Base-by-base conservation (phyloP, 2,797 vertebrate species). In the Tenualosa thibaudeaui region DNA sequence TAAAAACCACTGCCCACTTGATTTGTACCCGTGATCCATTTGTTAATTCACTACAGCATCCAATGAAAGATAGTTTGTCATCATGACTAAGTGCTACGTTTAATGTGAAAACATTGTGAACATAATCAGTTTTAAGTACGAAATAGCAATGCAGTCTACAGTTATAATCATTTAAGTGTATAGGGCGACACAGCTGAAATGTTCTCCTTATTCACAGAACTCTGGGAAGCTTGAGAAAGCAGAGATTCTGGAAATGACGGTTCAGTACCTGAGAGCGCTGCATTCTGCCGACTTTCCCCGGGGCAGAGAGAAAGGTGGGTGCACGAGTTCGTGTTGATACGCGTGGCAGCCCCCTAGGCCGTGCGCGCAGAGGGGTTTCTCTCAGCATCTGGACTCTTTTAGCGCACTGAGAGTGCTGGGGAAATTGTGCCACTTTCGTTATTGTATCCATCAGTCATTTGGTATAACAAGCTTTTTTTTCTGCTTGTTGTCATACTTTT, bases 231-330 rank as follows among this genome's bases (percentile, higher is more conserved):
- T 99, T 86, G 98, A 99, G 91, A 99, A 99, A 83, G 98, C 98
- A 5, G 98, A 99, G 91, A 99, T 99, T 90, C 92, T 99, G 89
- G 98, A 99, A 92, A 99, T 99, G 98, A 99, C 98, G 0, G 98
- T 99, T 17, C 98, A 99, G 91, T 99, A 99, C 90, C 93, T 99
- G 88, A 93, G 97, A 85, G 98, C 98, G 43, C 94, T 99, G 56
- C 98, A 99, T 90, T 97, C 98, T 0, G 96, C 98, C 0, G 98
- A 99, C 90, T 98, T 99, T 81, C 98, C 98, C 26, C 95, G 98
- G 1, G 97, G 98, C 12, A 96, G 97, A 93, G 98, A 99, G 89
- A 99, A 99, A 92, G 98, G 98, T 97, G 91, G 90, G 93, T 85
- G 54, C 26, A 22, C 3, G 3, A 19, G 19, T 46, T 24, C 15